phyloP scores from a whole-genome alignment of 2,888 invertebrate genomes.

The Melieria omissa region DNA sequence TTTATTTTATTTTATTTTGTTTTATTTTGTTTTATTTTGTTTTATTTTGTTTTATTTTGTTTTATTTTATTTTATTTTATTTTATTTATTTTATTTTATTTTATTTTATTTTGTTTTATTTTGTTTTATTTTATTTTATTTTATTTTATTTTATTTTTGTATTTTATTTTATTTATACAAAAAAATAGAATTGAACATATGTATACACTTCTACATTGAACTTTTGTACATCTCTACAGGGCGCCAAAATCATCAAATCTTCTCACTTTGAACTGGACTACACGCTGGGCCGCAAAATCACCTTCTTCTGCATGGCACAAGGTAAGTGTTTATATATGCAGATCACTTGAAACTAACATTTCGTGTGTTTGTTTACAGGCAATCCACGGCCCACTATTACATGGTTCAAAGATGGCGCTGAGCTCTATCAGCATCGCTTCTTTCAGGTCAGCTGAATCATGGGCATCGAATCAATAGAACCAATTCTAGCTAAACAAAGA shows the following conservation, averaged over 20 bases:
- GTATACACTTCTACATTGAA: no score
- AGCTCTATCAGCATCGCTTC: slow-evolving; percentile 89
- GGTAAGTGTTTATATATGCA: slow-evolving; percentile 68
- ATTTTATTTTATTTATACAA: no score
- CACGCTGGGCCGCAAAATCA: slow-evolving; percentile 92
- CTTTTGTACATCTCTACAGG: slow-evolving; percentile 69
- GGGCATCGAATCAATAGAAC: background rate
- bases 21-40: no score
- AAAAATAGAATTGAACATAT: no score
- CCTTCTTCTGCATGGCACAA: slow-evolving; percentile 90
- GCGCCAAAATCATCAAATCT: slow-evolving; percentile 87
- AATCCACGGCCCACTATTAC: slow-evolving; percentile 89
- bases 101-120: no score
- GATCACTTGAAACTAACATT: background rate
- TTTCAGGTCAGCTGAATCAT: slow-evolving; percentile 74
- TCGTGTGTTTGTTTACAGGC: slow-evolving; percentile 55
- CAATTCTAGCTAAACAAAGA: no score
- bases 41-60: no score
- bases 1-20: no score
- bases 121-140: no score
- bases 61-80: no score
- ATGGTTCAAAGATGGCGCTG: slow-evolving; percentile 96
- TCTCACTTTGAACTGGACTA: slow-evolving; percentile 95
- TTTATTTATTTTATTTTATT: no score
- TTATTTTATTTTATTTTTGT: no score